Conservation (phyloP, 2,797 vertebrate species). For the Eulemur albifrons region DNA sequence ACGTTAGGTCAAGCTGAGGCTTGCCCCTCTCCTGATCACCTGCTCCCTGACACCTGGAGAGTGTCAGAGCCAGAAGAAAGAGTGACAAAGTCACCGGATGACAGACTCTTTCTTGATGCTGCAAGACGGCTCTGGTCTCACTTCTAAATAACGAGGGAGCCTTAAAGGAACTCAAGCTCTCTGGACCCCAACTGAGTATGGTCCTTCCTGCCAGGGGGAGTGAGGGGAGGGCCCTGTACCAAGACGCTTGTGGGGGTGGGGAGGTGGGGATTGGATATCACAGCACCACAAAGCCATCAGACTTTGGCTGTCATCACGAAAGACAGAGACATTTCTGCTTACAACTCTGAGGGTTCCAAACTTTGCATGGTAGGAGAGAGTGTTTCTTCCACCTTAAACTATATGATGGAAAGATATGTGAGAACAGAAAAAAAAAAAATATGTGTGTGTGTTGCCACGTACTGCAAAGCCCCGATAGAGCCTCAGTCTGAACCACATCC, state of each 20-base stretch:
- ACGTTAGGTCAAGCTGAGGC: background rate
- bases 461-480: background rate
- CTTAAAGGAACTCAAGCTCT: background rate
- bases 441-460: background rate
- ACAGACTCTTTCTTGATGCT: background rate
- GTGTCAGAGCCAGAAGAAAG: background rate
- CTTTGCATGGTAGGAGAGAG: background rate
- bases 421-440: background rate
- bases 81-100: background rate
- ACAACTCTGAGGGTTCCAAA: background rate
- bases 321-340: background rate
- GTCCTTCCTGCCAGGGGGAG: background rate
- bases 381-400: background rate
- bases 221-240: rapidly evolving
- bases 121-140: background rate
- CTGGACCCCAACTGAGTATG: background rate
- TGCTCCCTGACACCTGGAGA: background rate
- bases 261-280: background rate
- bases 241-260: background rate
- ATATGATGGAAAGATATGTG: background rate
- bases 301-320: background rate
- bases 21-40: background rate
- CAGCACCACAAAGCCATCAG: background rate
- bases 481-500: background rate
- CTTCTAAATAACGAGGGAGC: background rate